Evolutionary conservation across 1,140 invertebrate genomes (phyloP), one percentile per base, ranked within the genome.

Genomic region (Drosophila triauraria): DNA sequence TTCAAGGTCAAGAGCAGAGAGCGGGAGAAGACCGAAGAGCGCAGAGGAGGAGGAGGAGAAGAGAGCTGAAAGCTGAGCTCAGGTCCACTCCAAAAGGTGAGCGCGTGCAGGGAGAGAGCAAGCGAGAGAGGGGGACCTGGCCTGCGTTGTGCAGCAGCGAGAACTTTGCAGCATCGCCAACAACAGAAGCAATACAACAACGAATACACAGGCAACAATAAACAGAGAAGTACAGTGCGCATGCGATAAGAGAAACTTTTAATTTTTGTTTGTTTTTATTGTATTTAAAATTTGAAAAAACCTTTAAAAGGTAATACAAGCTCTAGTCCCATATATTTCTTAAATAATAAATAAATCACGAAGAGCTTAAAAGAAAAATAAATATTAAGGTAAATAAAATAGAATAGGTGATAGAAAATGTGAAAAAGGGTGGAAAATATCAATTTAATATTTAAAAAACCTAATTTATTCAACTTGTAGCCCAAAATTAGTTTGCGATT

Each of bases 1-100:
- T 91, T 91, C 87, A 91, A 91, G 87, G 83, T 91, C 87, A 91
- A 91, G 85, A 88, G 84, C 84, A 65, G 54, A 74, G 70, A 57
- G 58, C 20, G 25, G 40, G 15, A 51, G 61, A 69, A 47, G 44
- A 50, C 15, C 27, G 30, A 42, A 43, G 61, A 65, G 58, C 17
- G n/a, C 27, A 30, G 6, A 30, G 27, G 27, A 30, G 27, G 46
- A 10, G 43, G 46, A 5, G 46, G 46, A 7, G 43, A 15, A 54
- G 50, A 25, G 50, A 64, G 67, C 67, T 30, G 47, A 78, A 79
- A 69, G 75, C 74, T 78, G 75, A 25, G 75, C 74, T 77, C 71
- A 47, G 75, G 78, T 76, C 75, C 80, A 74, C 75, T 68, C 54
- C 40, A 40, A 69, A 62, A 78, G 75, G 58, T 62, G 75, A 78